Percentiles rank a stretch among this genome's conserved stretches.
Conservation (phyloP, 1,140 invertebrate genomes). For the Eubasilissa regina region DNA sequence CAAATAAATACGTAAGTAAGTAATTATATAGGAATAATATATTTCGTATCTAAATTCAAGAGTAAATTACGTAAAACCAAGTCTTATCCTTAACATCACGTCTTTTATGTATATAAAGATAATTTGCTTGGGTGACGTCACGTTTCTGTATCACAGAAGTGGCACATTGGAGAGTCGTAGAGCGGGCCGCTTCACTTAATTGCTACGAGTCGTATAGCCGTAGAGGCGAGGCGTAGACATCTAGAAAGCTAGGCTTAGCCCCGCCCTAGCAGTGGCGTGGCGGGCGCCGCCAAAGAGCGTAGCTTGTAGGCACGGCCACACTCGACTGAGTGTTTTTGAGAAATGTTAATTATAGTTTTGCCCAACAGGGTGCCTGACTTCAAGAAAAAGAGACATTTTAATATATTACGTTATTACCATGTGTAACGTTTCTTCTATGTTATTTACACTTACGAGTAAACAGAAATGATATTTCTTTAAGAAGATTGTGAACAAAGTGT, state of each 20-base stretch:
- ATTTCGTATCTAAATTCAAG: no score
- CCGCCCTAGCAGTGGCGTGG: background rate
- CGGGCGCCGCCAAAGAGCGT: background rate
- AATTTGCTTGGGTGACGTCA: constrained; percentile 15
- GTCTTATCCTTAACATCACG: background rate
- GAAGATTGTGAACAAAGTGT: no score
- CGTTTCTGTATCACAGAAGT: constrained; percentile 21
- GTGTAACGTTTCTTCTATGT: no score
- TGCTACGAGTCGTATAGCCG: constrained; percentile 7
- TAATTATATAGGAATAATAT: no score
- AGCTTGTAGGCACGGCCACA: constrained; percentile 16
- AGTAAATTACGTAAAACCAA: no score
- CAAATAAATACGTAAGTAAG: no score
- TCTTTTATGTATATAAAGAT: background rate
- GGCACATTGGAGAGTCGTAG: constrained; percentile 8
- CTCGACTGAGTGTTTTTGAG: constrained; percentile 5
- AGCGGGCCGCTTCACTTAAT: constrained; percentile 25
- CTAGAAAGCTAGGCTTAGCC: background rate
- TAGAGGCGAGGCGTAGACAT: background rate
- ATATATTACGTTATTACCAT: no score
- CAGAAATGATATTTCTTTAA: no score
- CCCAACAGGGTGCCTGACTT: background rate
- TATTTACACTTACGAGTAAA: no score
- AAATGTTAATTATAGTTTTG: constrained; percentile 30
- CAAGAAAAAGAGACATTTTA: no score